Evolutionary conservation across 2,797 vertebrate genomes (phyloP), one percentile per base, ranked within the genome.

Genomic region (Lacerta agilis): DNA sequence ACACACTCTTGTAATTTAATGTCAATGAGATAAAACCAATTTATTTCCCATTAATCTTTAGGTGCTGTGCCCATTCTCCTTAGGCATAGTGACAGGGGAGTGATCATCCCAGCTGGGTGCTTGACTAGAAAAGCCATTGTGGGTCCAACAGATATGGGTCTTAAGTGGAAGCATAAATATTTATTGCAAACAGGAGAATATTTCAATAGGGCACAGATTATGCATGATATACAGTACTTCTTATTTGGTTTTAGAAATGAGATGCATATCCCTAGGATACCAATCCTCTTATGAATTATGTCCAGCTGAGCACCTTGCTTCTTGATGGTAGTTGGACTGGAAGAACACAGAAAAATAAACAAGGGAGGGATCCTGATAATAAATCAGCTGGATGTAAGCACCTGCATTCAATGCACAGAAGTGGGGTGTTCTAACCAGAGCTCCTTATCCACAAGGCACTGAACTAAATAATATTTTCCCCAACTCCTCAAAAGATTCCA

Each of bases 151-250:
- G 1, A 90, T 69, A 7, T 15, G 79, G 41, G 38, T 41, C 3
- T 36, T 82, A 1, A 80, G 85, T 85, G 75, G 55, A 9, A 86
- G 20, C 89, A 17, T 2, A 87, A 1, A 4, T 5, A 23, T 64
- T 18, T 33, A 86, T 82, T 0, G 0, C 2, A 69, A 20, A 1
- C 0, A 15, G 73, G 90, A 17, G 5, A 43, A 0, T 0, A 82
- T 15, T 33, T 80, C 49, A 38, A 9, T 75, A n/a, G 49, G 41
- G n/a, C 43, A 27, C 0, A 0, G 71, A 0, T 0, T 61, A 43
- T 0, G 2, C 78, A 29, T 45, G 36, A 45, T 55, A 67, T 80
- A 55, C 49, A 6, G 41, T 43, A 1, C 0, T 78, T 84, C 69
- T 49, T 38, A 5, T 20, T 20, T 82, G 8, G 72, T 67, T 27